These are phyloP conservation scores for Chelonia mydas DNA, from an alignment of 2,797 vertebrate genomes.

Conservation along the genomic window DNA sequence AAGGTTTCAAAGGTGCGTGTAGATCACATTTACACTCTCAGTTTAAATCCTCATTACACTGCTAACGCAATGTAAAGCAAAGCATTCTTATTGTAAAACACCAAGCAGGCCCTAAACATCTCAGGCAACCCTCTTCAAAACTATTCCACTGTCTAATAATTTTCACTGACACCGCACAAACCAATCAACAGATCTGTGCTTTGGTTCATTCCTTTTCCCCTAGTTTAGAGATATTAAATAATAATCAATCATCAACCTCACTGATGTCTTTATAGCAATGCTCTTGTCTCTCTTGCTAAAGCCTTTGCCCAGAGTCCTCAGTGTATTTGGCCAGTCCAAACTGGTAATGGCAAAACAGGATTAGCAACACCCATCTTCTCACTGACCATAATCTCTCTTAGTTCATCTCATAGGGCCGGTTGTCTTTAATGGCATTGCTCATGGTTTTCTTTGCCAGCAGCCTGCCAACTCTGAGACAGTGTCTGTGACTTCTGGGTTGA, in stretches of 20 bases:
- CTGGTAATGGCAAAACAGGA: not conserved
- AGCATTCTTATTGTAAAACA: not conserved
- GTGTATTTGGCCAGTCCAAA: fast-evolving
- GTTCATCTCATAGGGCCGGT: not conserved
- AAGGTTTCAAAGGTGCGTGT: not conserved
- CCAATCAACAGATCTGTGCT: not conserved
- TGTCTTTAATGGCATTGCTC: not conserved
- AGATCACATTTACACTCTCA: not conserved
- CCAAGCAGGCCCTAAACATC: not conserved
- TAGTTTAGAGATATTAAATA: not conserved
- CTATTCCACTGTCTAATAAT: not conserved
- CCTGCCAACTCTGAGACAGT: not conserved
- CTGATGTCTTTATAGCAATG: too few relatives aligned
- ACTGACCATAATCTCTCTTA: not conserved
- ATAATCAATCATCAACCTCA: not conserved
- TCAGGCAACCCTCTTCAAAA: not conserved
- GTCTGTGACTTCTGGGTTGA: not conserved
- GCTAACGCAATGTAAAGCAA: not conserved
- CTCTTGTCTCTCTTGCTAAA: not conserved
- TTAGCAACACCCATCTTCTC: not conserved
- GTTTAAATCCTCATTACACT: not conserved
- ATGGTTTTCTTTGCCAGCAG: not conserved
- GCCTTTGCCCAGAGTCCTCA: not conserved
- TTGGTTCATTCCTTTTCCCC: not conserved
- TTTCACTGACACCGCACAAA: not conserved